Percentiles rank a stretch among this genome's conserved stretches.
These are phyloP conservation scores for Karalla daura DNA, from an alignment of 2,797 vertebrate species.

Conservation along the genomic window DNA sequence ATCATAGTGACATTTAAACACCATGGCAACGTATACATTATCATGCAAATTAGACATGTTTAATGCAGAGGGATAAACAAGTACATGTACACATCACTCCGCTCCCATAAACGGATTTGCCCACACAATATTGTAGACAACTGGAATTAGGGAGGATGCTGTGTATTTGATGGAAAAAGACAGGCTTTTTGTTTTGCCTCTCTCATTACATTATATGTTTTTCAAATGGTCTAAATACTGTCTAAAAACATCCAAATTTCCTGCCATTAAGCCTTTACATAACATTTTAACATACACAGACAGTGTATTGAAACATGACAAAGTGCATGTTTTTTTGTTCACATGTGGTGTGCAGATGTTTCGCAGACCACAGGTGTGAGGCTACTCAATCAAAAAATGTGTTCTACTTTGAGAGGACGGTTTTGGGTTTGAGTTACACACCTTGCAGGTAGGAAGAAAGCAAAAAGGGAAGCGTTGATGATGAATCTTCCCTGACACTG, in stretches of 20 bases:
- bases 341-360: conserved; percentile 27
- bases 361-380: conserved; percentile 39
- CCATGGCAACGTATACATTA: not conserved
- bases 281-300: conserved; percentile 1
- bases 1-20: conserved; percentile 22
- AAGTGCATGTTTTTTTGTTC: too few species aligned
- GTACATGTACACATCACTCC: not conserved
- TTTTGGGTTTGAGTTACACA: conserved; percentile 44
- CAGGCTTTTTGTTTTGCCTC: not conserved
- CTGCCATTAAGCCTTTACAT: not conserved
- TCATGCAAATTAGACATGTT: conserved; percentile 19
- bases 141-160: not conserved
- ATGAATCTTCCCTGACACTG: conserved; percentile 71
- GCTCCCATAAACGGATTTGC: conserved; percentile 18
- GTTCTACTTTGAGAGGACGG: conserved; percentile 30
- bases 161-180: not conserved
- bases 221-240: not conserved
- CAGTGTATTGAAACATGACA: too few species aligned
- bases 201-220: not conserved
- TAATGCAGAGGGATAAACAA: conserved; percentile 19
- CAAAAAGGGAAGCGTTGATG: conserved; percentile 48
- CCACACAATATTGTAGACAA: conserved; percentile 20
- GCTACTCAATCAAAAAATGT: not conserved
- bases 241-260: not conserved
- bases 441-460: conserved; percentile 64